Conservation (phyloP, 2,113 vertebrate genomes). For the Haliaeetus leucogaster region DNA sequence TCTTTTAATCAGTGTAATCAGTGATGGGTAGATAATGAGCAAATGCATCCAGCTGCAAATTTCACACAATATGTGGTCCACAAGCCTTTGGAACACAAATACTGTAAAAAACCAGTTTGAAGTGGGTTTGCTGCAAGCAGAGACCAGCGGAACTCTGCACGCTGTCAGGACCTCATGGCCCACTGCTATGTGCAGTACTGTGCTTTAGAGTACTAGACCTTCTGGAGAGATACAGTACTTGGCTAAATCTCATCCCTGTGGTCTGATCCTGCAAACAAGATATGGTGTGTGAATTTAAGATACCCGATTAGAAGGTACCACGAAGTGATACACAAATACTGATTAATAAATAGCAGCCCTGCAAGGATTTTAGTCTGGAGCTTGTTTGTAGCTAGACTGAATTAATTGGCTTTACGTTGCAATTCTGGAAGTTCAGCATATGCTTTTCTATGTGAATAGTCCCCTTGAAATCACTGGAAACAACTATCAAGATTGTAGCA, state of each 20-base stretch:
- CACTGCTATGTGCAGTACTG: background rate
- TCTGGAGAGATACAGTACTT: background rate
- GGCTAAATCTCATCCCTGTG: background rate
- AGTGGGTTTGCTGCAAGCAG: background rate
- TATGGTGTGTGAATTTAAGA: background rate
- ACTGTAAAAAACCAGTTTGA: background rate
- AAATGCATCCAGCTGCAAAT: background rate
- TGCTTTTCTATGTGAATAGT: background rate
- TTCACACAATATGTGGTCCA: background rate
- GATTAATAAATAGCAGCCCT: background rate
- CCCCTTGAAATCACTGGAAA: background rate
- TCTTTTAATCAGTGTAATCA: background rate
- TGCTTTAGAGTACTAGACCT: accelerated
- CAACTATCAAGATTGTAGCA: accelerated
- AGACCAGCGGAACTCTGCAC: background rate
- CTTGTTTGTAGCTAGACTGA: background rate
- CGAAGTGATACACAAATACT: background rate
- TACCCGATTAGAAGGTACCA: background rate
- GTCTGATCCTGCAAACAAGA: background rate
- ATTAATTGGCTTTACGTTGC: accelerated
- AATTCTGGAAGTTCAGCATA: background rate
- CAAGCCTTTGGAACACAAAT: background rate
- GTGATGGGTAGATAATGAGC: background rate
- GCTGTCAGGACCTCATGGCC: accelerated
- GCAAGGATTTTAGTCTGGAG: background rate